Evolutionary conservation across 2,888 invertebrate genomes (phyloP), one percentile per base, ranked within the genome.

Genomic region (Marronus borbonicus): DNA sequence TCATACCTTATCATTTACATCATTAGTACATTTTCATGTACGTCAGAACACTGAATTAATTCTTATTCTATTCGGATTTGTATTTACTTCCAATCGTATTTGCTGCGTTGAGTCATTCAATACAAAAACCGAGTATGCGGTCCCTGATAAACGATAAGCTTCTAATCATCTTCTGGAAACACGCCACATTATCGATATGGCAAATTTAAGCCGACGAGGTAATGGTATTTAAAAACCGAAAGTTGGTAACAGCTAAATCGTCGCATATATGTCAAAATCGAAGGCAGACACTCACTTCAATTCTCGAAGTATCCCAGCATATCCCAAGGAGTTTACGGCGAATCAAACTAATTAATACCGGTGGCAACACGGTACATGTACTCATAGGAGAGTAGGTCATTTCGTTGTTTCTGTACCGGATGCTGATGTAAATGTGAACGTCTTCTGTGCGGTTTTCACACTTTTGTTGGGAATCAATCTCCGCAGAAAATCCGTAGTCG

Each of bases 361-460:
- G 7, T 8, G 7, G 10, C 12, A 44, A 10, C 39, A 39, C 39
- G 1, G 44, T 44, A 44, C 2, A 2, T 12, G 12, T 44, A 12
- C 8, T 2, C 8, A 44, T 44, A 44, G 8, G 44, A 44, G 66
- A 66, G 66, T 66, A 66, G 66, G 66, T 66, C 66, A 66, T 7
- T 39, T 66, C 39, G 39, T 44, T 49, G 39, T 66, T 66, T 66
- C 12, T 49, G 20, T 66, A 66, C 66, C 66, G 66, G 66, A 66
- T 66, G 49, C 44, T 44, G 44, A 44, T 49, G 7, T 44, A 44
- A 66, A 66, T 66, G 66, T 66, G 66, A 66, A 66, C 66, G 66
- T 66, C 66, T 66, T 66, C 20, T 66, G 20, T 1, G 49, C 17
- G 20, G 66, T 39, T 49, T 66, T 66, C 66, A 66, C 66, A 66